phyloP scores from a whole-genome alignment of 2,113 vertebrate species.

The Falco punctatus region DNA sequence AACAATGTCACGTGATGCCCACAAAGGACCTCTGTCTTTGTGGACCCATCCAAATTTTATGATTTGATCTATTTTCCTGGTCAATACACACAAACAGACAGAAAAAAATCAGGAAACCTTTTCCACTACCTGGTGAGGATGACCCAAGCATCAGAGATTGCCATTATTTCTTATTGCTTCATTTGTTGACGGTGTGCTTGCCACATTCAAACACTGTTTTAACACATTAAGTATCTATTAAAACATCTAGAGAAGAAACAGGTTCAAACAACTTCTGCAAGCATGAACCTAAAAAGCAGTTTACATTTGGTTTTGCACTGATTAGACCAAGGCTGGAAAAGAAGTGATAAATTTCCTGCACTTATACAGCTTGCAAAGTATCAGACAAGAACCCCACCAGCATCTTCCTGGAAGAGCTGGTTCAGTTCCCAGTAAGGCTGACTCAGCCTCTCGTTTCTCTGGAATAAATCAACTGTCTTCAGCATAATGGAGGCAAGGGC shows the following conservation, averaged over 20 bases:
- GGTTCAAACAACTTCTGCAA: neutral
- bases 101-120: neutral
- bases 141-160: neutral
- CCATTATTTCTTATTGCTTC: neutral
- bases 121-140: neutral
- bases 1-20: neutral
- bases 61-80: neutral
- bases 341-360: neutral
- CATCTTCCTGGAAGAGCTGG: neutral
- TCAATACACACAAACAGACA: neutral
- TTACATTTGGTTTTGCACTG: neutral
- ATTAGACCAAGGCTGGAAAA: neutral
- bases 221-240: neutral
- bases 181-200: neutral
- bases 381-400: neutral
- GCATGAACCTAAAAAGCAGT: rapidly evolving
- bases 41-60: neutral
- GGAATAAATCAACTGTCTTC: neutral
- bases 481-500: neutral
- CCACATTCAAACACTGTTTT: neutral
- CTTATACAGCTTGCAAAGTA: neutral
- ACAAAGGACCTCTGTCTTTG: neutral
- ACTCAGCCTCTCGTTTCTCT: neutral
- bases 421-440: neutral
- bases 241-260: neutral